These are phyloP conservation scores for Schizotus pectinicornis DNA, from an alignment of 2,888 invertebrate genomes.

Conservation along the genomic window DNA sequence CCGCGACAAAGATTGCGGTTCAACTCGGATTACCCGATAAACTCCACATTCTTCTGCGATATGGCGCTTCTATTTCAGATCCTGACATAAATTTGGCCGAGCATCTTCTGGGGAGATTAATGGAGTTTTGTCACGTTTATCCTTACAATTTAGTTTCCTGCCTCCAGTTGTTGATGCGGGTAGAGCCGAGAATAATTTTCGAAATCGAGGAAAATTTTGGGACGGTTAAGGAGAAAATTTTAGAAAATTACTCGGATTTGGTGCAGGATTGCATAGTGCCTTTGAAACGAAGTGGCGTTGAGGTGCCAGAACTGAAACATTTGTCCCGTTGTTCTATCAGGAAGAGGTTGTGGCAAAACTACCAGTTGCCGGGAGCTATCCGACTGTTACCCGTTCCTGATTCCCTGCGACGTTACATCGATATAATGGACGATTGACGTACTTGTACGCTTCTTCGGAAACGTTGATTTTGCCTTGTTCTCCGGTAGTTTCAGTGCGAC, in stretches of 20 bases:
- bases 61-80: conserved; percentile 70
- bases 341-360: conserved; percentile 69
- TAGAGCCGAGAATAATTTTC: conserved; percentile 65
- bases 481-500: conserved; percentile 92
- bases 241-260: conserved; percentile 59
- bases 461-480: conserved; percentile 88
- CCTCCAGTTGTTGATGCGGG: conserved; percentile 70
- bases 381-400: conserved; percentile 71
- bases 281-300: conserved; percentile 65
- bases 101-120: conserved; percentile 58
- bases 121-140: conserved; percentile 63
- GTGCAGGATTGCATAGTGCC: conserved; percentile 67
- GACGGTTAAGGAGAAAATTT: conserved; percentile 33
- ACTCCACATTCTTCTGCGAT: conserved; percentile 73
- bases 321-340: conserved; percentile 76
- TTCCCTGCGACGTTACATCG: conserved; percentile 72
- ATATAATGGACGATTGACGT: conserved; percentile 73
- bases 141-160: conserved; percentile 75
- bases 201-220: conserved; percentile 55
- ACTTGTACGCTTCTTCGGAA: conserved; percentile 91
- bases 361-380: conserved; percentile 78
- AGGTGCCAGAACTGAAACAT: conserved; percentile 76
- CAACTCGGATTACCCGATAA: conserved; percentile 79
- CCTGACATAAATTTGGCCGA: conserved; percentile 68
- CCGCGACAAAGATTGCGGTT: conserved; percentile 66